Base-by-base conservation (phyloP, 2,113 vertebrate genomes). In the Ariopsis seemanni region DNA sequence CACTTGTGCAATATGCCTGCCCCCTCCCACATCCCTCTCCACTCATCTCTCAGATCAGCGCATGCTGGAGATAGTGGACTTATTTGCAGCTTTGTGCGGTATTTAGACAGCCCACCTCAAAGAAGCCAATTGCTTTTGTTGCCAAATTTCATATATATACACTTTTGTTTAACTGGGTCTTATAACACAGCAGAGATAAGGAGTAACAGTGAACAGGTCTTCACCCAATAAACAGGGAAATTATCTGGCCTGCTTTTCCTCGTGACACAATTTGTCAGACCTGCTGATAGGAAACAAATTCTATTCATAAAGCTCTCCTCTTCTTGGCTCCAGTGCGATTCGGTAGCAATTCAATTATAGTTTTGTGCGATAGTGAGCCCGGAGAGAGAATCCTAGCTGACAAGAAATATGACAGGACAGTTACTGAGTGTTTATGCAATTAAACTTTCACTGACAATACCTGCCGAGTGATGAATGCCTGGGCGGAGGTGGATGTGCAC, bases 371-470 rank as follows among this genome's bases (percentile, higher is more conserved):
- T 97, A 98, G 97, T 96, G 96, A 97, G 95, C 95, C 95, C 92
- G 60, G 97, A 96, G 97, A 97, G 96, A 96, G 96, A 96, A 96
- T 96, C 96, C 94, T 93, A 95, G 94, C 96, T 97, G 97, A 97
- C 97, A 97, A 97, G 97, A 97, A 97, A 97, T 98, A 97, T 98
- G 97, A 99, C 97, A 97, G 96, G 96, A 97, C 97, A 96, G 96
- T 97, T 97, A 98, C 96, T 97, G 96, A 97, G 96, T 98, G 97
- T 98, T 98, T 98, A 98, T 97, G 97, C 97, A 98, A 97, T 97
- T 98, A 98, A 98, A 98, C 97, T 97, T 96, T 97, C 96, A 93
- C 96, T 97, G 96, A 97, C 97, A 97, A 97, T 96, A 96, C 96
- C 96, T 96, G 96, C 92, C 42, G 94, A 96, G 96, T 97, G 97